Conservation (phyloP, 2,797 vertebrate genomes). For the Channallabes apus region DNA sequence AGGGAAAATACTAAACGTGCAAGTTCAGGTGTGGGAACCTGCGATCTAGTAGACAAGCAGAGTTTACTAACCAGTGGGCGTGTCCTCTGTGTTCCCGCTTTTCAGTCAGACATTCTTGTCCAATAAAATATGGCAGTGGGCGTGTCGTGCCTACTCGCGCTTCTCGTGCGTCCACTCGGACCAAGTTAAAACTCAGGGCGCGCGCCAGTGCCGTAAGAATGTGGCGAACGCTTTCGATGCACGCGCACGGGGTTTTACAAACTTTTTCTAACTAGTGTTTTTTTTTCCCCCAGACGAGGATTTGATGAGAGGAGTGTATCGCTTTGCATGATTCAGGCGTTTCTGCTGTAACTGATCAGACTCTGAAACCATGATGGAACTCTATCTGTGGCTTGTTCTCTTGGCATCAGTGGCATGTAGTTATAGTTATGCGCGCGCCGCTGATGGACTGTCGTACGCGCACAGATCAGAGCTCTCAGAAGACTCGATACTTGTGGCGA, state of each 20-base stretch:
- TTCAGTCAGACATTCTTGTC: conserved; percentile 47
- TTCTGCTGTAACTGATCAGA: conserved; percentile 5
- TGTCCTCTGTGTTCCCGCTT: conserved; percentile 51
- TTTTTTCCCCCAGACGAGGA: conserved; percentile 31
- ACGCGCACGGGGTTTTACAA: conserved; percentile 22
- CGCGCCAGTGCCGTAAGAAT: conserved; percentile 51
- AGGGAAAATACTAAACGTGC: background rate
- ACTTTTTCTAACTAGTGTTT: background rate
- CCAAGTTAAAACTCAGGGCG: conserved; percentile 71
- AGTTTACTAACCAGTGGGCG: conserved; percentile 59
- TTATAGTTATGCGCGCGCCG: conserved; percentile 51
- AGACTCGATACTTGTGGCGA: conserved; percentile 83
- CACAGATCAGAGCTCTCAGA: conserved; percentile 75
- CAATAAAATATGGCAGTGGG: conserved; percentile 27
- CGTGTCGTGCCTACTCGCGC: conserved; percentile 11
- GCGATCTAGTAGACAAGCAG: background rate
- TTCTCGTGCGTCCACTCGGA: conserved; percentile 7
- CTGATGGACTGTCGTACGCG: conserved; percentile 72
- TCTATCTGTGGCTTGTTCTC: conserved; percentile 64
- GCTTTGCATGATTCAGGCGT: conserved; percentile 4
- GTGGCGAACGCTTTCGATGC: conserved; percentile 51
- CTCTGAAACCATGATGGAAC: conserved; percentile 57
- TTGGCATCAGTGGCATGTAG: conserved; percentile 61
- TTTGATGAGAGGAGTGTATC: background rate
- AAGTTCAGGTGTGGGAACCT: background rate